Percentiles rank a stretch among this genome's conserved stretches.
Conservation (phyloP, 2,113 vertebrate species). For the Melanerpes aurifrons region DNA sequence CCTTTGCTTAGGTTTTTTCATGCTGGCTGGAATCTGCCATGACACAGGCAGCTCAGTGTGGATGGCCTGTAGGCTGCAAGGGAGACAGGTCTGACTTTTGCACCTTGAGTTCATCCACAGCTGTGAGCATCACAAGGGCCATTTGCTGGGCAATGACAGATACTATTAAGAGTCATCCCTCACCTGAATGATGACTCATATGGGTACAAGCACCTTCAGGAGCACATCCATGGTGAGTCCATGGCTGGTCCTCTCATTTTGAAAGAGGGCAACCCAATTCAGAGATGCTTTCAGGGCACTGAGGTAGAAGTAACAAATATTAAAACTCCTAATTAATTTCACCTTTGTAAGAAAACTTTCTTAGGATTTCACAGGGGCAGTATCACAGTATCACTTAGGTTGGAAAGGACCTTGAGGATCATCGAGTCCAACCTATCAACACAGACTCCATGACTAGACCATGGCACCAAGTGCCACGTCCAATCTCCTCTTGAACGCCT, state of each 20-base stretch:
- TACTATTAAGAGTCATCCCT: not conserved
- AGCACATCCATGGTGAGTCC: not conserved
- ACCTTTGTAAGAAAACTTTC: not conserved
- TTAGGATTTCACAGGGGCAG: not conserved
- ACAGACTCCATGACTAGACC: too few species aligned
- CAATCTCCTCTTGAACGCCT: too few species aligned
- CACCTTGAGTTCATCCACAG: not conserved
- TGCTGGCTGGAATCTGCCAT: not conserved
- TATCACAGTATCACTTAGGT: too few species aligned
- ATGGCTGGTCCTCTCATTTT: not conserved
- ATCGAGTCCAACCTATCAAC: too few species aligned
- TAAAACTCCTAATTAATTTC: not conserved
- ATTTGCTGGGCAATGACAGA: not conserved
- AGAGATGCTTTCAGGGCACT: not conserved
- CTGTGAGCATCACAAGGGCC: not conserved
- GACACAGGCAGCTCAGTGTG: accelerated
- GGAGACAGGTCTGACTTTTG: not conserved
- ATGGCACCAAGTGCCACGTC: too few species aligned
- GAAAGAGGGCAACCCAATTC: not conserved
- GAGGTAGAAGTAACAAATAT: accelerated
- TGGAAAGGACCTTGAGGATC: too few species aligned
- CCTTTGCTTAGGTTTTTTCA: not conserved
- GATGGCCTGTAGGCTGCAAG: not conserved
- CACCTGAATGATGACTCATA: not conserved
- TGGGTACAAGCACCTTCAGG: not conserved